Base-by-base conservation (phyloP, 2,888 invertebrate genomes). In the Sphaerophoria rueppellii region DNA sequence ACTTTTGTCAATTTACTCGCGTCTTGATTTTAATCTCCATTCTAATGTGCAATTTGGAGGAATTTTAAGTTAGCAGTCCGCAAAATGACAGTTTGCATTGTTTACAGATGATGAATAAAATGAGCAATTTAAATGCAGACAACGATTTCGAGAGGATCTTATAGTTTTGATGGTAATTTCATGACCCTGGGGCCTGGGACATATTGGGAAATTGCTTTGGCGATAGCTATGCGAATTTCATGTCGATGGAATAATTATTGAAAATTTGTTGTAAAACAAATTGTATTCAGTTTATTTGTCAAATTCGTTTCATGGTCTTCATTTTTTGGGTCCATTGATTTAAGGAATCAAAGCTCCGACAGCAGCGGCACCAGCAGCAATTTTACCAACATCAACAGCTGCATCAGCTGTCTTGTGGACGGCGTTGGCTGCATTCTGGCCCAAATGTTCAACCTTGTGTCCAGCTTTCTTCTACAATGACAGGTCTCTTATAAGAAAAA, bases 41-140 rank as follows among this genome's bases (percentile, higher is more conserved):
- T 35, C 60, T 75, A 83, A 80, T 83, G 80, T 61, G 14, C 57
- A 60, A 74, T 83, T 72, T 9, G 24, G 12, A 58, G 24, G 60
- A 12, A 60, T 3, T 6, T 7, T 2, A 46, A 61, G 4, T 32
- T 70, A 34, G 70, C 43, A 76, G 52, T 69, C 70, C 50, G 43
- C 63, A 55, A 16, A 74, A 65, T 24, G 69, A 63, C 69, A 63
- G 54, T 73, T 73, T 74, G 57, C 57, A 4, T 9, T 9, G 43
- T 9, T 4, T 43, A 12, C 6, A 11, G 43, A 43, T 70, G 70
- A 75, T 81, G 81, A 65, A 75, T 58, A 65, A 65, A 83, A 79
- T 79, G 65, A 75, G 82, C 79, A 75, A 71, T 83, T 79, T 69
- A 80, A 80, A 83, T 83, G 83, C 83, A 80, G 80, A 83, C 79